These are phyloP conservation scores for Thalpophila matura DNA, from an alignment of 2,888 invertebrate genomes.

Conservation along the genomic window DNA sequence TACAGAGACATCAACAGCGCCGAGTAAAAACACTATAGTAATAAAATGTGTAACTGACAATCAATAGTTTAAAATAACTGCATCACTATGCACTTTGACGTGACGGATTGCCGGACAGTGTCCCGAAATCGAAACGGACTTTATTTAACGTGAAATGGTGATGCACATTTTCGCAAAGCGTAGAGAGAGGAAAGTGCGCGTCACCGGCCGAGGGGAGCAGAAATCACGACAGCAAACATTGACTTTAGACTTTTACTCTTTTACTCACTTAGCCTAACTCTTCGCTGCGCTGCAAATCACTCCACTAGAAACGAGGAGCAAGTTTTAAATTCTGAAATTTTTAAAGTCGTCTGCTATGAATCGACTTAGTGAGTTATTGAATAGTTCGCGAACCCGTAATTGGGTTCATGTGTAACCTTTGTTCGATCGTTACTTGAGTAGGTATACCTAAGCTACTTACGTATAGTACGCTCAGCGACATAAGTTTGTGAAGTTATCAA, in stretches of 20 bases:
- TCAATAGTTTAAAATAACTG: constrained; percentile 35
- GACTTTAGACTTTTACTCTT: constrained; percentile 89
- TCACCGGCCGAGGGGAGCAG: constrained; percentile 81
- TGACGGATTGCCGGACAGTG: constrained; percentile 45
- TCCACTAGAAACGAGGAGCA: constrained; percentile 78
- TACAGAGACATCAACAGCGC: not conserved
- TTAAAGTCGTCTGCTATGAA: constrained; percentile 73
- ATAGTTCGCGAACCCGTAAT: constrained; percentile 71
- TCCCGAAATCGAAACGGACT: constrained; percentile 46
- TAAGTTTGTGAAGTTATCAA: too few relatives aligned
- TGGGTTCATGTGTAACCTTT: constrained; percentile 67
- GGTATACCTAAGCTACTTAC: not conserved
- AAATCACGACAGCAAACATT: constrained; percentile 90
- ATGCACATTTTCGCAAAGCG: constrained; percentile 73
- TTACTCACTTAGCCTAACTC: constrained; percentile 88
- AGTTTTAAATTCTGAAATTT: constrained; percentile 80
- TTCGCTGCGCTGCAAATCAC: constrained; percentile 84
- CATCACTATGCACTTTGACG: constrained; percentile 53
- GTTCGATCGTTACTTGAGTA: constrained; percentile 55
- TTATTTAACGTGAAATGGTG: constrained; percentile 55
- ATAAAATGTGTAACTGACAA: constrained; percentile 19
- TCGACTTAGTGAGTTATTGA: constrained; percentile 73
- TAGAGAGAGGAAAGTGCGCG: constrained; percentile 71
- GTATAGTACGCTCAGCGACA: too few relatives aligned
- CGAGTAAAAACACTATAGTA: constrained; percentile 6